Conservation (phyloP, 2,113 vertebrate species). For the Natator depressus region DNA sequence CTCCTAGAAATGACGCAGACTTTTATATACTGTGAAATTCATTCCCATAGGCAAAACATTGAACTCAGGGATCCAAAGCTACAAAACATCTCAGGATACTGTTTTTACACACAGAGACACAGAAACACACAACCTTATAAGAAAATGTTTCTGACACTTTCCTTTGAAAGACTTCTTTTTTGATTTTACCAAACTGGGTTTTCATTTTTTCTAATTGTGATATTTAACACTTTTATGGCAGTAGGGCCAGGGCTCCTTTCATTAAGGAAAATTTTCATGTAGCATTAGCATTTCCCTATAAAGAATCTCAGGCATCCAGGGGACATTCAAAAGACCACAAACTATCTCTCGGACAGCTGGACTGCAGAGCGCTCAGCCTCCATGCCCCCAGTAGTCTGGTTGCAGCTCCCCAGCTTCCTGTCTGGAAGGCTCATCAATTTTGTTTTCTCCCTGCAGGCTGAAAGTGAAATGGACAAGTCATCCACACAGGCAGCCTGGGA, state of each 20-base stretch:
- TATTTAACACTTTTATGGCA: background rate
- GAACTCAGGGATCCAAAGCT: slow-evolving; percentile 29
- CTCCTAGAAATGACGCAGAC: slow-evolving; percentile 45
- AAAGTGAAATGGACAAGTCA: background rate
- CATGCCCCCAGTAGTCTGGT: background rate
- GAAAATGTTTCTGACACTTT: slow-evolving; percentile 11
- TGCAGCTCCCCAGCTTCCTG: background rate
- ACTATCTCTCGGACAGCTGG: background rate
- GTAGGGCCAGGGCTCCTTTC: background rate
- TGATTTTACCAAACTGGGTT: background rate
- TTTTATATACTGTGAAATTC: slow-evolving; percentile 7
- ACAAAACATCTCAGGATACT: background rate
- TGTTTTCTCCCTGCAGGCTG: background rate
- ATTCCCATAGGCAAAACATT: slow-evolving; percentile 29
- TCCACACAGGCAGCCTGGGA: background rate
- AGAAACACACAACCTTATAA: background rate
- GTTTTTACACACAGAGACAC: background rate
- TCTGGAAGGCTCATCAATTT: background rate
- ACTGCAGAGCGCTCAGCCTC: background rate
- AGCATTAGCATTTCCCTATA: background rate
- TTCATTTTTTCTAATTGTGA: slow-evolving; percentile 27
- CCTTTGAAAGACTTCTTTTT: slow-evolving; percentile 20
- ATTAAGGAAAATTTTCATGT: background rate
- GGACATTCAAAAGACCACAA: background rate
- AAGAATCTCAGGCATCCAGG: background rate